phyloP scores from a whole-genome alignment of 2,888 invertebrate genomes.

The Apamea anceps region DNA sequence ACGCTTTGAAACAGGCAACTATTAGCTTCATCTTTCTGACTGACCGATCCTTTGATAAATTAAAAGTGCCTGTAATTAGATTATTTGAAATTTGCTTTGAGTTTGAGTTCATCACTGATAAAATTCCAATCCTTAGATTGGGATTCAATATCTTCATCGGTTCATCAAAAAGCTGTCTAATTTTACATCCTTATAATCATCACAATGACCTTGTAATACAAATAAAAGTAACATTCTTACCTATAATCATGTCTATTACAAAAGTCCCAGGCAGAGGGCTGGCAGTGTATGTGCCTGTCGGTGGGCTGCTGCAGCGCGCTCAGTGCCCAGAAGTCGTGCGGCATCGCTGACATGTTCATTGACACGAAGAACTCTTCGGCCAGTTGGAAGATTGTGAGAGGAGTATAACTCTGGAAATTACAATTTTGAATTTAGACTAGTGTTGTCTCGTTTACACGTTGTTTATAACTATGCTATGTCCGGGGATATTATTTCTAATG shows the following conservation, averaged over 20 bases:
- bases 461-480: neutral
- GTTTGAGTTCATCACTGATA: too few relatives aligned
- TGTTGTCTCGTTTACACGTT: neutral
- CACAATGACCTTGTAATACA: neutral
- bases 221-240: slow-evolving; percentile 70
- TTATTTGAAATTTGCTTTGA: too few relatives aligned
- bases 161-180: neutral
- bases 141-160: neutral
- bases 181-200: neutral
- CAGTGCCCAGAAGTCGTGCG: slow-evolving; percentile 96
- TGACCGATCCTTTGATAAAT: too few relatives aligned
- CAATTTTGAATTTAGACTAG: neutral
- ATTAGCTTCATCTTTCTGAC: too few relatives aligned
- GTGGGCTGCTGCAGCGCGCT: slow-evolving; percentile 95
- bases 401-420: slow-evolving; percentile 94
- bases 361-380: slow-evolving; percentile 98
- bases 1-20: too few relatives aligned
- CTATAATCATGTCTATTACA: slow-evolving; percentile 96
- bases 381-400: slow-evolving; percentile 95
- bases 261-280: slow-evolving; percentile 98
- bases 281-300: slow-evolving; percentile 94
- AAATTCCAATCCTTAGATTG: neutral
- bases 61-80: too few relatives aligned
- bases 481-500: neutral
- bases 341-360: slow-evolving; percentile 96